Evolutionary conservation across 1,140 invertebrate genomes (phyloP), one percentile per base, ranked within the genome.

Genomic region (Diorhabda sublineata): DNA sequence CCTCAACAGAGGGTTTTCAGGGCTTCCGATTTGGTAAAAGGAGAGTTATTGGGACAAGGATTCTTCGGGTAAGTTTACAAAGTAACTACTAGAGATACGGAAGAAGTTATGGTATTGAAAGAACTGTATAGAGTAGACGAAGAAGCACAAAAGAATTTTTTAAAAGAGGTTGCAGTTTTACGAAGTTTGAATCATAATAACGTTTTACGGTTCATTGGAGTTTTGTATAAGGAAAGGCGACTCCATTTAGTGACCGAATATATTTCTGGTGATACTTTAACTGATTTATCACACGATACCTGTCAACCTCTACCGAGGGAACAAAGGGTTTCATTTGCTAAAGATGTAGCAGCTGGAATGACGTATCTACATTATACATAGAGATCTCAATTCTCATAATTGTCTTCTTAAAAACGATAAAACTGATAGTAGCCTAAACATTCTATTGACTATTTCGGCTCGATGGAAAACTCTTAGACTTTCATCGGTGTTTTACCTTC

Each of bases 341-440:
- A 92, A 70, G 95, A 98, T 80, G 96, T 98, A 74, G 90, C 96
- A 58, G 88, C 90, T 7, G 97, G 96, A 44, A 95, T 98, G 89
- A 89, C 91, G 11, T 98, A 98, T 83, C 84, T 98, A 52, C 96
- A 98, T 97, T 70, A 97, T 98, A 73, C 97, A 98, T 82, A 84
- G 97, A 58, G 70, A 98, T 83, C 86, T 98, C 69, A 98, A 98
- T 82, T 98, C 96, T 9, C 94, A 96, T 83, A 98, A 98, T 85
- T 96, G 95, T 79, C 85, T 98, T 67, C 91, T 98, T n/a, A 77
- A 80, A 45, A 81, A 90, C 83, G 93, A 95, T 79, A 91, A 90
- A 75, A 93, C 91, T 61, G 9, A 92, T 98, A 4, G 94, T 98
- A 2, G 95, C 94, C 6, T 26, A 26, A 26, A 26, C 26, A 26